Evolutionary conservation across 2,888 invertebrate genomes (phyloP), one percentile per base, ranked within the genome.

Genomic region (Pollenia angustigena): DNA sequence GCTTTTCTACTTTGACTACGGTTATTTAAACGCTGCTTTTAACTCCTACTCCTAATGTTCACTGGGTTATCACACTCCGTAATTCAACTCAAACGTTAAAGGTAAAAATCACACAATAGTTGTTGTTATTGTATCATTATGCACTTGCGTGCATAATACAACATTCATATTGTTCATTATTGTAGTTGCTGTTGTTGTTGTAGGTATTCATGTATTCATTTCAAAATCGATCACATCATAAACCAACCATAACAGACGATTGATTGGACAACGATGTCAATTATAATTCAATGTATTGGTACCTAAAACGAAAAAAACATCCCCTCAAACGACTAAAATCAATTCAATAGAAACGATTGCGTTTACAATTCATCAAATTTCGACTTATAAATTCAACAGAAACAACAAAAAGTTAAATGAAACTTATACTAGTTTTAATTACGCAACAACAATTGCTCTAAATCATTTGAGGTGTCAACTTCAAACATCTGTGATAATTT

Each of bases 221-320:
- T 87, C 87, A 78, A 54, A 68, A 87, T 81, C 81, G 78, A 87
- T 87, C 87, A 87, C 78, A 81, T 87, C 84, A 78, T 66, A 87
- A 87, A 64, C 78, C 78, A 87, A 84, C 81, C 84, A 81, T 76
- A 87, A 81, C 84, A 87, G 87, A 84, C 87, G 87, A 87, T 87
- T 87, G 87, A 87, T 84, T 81, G 81, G 84, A 87, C 87, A 87
- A 71, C 78, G 84, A 87, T 87, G 87, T 84, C 84, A 84, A 84
- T 87, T 81, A 81, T 74, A 74, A 81, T 85, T 76, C 56, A 69
- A 79, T 60, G 58, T 32, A 32, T 32, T 32, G 6, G 32, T 72
- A 60, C 46, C 68, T 54, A 42, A 16, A 80, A 54, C 23, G 12
- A 0, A 32, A 3, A 32, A 68, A 75, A 68, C 81, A 68, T 44